Evolutionary conservation across 2,888 invertebrate species (phyloP), one percentile per base, ranked within the genome.

Genomic region (Nomada fabriciana): DNA sequence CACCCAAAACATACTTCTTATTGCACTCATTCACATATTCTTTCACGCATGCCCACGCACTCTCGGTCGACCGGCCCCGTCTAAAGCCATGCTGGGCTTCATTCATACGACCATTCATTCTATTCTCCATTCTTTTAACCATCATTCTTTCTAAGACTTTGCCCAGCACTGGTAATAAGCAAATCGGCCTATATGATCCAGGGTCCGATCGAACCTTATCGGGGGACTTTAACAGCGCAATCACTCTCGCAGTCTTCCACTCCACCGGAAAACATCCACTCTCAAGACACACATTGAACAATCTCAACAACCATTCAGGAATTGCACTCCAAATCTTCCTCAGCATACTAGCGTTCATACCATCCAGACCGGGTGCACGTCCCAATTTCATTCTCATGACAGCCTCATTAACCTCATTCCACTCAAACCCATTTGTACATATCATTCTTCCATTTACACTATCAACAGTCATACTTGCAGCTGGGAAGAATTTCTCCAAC

Each of bases 111-210:
- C 11, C 63, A 47, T 5, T n/a, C 36, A 70, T 25, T 23, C 23
- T 57, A 5, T 2, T 1, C 25, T 64, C 59, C 10, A 69, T 3
- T n/a, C 76, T 36, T 9, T 42, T n/a, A 11, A 70, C 70, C 60
- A 70, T 50, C 70, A 70, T 25, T 36, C 70, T 50, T 5, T 76
- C 70, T 15, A 65, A 5, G 5, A 57, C 15, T 18, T 70, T 76
- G 0, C 64, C 70, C 0, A 71, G 15, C 43, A 47, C 65, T 9
- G 64, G 52, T n/a, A 76, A 11, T 42, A 76, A 13, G 15, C 64
- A 55, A 7, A 76, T 76, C 15, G 76, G 71, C 42, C 76, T 70
- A 15, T 70, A 76, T 0, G 59, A 69, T 15, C 29, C 50, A 0
- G 68, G 68, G 29, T 68, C 55, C 55, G 68, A 64, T 15, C 50